Evolutionary conservation across 2,113 vertebrate genomes (phyloP), one percentile per base, ranked within the genome.

Genomic region (Vulpes vulpes): DNA sequence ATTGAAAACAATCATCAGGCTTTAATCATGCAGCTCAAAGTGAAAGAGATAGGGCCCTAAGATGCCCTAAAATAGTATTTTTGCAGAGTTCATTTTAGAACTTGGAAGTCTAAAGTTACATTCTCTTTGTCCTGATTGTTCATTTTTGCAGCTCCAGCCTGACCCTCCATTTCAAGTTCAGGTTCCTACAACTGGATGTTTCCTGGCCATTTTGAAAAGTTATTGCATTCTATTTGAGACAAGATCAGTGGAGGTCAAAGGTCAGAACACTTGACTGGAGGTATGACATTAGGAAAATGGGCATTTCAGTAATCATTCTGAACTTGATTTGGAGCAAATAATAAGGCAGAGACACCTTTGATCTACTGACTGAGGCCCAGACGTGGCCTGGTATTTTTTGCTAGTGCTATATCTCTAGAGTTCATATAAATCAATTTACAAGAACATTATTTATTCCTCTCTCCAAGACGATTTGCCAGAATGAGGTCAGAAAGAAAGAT

Each of bases 401-500:
- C 90, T 65, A 91, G 65, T n/a, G n/a, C 86, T 79, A 1, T 95
- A 74, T 94, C 73, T 96, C 87, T 59, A 38, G 95, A 97, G 96
- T 93, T 98, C 80, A 83, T 94, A 98, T 97, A 98, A 97, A 98
- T 98, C 97, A 97, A 96, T 95, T 96, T 97, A 57, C 6, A 91
- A 82, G 84, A 92, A 74, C 94, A 94, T 97, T 97, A 98, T 97
- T 97, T 97, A 95, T 97, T 98, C 95, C 95, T 86, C 81, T 97
- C 95, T 95, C 95, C 43, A 97, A 97, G 81, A 97, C 12, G 8
- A 98, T 96, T 98, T 98, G 97, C 97, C 97, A 98, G 97, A 98
- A 98, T 97, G 97, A 98, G 97, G 97, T 98, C 97, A 98, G 96
- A 94, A 96, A 94, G 96, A 97, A 97, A 96, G 97, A 98, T 97